These are phyloP conservation scores for Ptyas mucosa DNA, from an alignment of 2,113 vertebrate species.

Conservation along the genomic window DNA sequence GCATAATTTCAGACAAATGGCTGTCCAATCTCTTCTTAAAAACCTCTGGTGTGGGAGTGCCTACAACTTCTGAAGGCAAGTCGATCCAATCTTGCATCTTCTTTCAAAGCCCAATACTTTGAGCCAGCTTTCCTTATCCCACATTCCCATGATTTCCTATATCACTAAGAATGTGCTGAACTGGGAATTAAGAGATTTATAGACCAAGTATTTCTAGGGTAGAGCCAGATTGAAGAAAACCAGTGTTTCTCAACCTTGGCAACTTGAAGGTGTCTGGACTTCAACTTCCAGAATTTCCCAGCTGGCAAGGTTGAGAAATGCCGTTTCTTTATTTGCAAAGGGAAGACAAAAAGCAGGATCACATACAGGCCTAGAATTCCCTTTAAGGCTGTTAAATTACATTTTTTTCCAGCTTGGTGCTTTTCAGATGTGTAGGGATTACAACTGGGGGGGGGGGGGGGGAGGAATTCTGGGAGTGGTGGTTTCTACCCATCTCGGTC, in stretches of 20 bases:
- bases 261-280: not conserved
- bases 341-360: not conserved
- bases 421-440: not conserved
- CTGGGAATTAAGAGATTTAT: not conserved
- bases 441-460: not conserved
- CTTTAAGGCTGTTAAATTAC: not conserved
- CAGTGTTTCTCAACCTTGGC: not conserved
- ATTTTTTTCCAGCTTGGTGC: not conserved
- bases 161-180: not conserved
- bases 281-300: not conserved
- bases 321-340: not conserved
- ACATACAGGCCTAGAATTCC: not conserved
- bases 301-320: not conserved
- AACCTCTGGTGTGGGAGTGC: not conserved
- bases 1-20: not conserved
- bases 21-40: not conserved
- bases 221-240: not conserved
- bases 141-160: not conserved
- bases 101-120: not conserved
- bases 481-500: not conserved
- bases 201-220: not conserved
- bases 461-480: not conserved
- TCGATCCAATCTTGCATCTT: not conserved
- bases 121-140: not conserved
- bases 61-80: not conserved